These are phyloP conservation scores for Etheostoma spectabile DNA, from an alignment of 2,113 vertebrate species.

Conservation along the genomic window DNA sequence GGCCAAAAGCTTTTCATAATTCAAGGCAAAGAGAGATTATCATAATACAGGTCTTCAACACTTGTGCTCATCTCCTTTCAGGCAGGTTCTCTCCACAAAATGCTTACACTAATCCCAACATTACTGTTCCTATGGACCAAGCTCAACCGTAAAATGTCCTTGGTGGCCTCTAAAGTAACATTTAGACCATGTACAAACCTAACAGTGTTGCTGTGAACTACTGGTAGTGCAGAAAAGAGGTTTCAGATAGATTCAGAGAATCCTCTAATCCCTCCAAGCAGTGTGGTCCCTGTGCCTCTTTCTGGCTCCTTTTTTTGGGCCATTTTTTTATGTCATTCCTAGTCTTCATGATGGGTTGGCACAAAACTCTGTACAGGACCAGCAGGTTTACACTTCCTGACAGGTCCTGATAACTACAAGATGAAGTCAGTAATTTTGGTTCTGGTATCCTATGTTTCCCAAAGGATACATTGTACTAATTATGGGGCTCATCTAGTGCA, in stretches of 20 bases:
- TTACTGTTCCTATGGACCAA: neutral
- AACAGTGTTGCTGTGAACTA: slow-evolving; percentile 18
- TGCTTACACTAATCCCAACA: slow-evolving; percentile 45
- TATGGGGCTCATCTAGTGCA: neutral
- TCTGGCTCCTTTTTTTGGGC: neutral
- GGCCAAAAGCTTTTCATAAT: slow-evolving; percentile 54
- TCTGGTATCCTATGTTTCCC: neutral
- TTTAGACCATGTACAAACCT: slow-evolving; percentile 33
- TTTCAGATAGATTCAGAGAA: slow-evolving; percentile 3
- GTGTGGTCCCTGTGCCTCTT: neutral
- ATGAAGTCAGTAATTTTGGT: neutral
- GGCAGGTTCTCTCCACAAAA: slow-evolving; percentile 21
- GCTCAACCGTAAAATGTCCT: slow-evolving; percentile 29
- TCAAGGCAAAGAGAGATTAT: slow-evolving; percentile 43
- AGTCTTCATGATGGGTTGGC: neutral
- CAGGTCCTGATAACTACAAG: neutral
- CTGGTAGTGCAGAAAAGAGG: slow-evolving; percentile 2
- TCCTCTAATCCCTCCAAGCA: slow-evolving; percentile 15
- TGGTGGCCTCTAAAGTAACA: slow-evolving; percentile 23
- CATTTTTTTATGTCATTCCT: neutral
- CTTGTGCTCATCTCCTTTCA: slow-evolving; percentile 31
- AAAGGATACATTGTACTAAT: neutral
- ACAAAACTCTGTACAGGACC: neutral
- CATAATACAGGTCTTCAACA: slow-evolving; percentile 34
- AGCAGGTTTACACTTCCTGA: no score